Percentiles rank a stretch among this genome's conserved stretches.
Evolutionary conservation across 2,797 vertebrate genomes (phyloP).

Genomic region (Halcyon badia): DNA sequence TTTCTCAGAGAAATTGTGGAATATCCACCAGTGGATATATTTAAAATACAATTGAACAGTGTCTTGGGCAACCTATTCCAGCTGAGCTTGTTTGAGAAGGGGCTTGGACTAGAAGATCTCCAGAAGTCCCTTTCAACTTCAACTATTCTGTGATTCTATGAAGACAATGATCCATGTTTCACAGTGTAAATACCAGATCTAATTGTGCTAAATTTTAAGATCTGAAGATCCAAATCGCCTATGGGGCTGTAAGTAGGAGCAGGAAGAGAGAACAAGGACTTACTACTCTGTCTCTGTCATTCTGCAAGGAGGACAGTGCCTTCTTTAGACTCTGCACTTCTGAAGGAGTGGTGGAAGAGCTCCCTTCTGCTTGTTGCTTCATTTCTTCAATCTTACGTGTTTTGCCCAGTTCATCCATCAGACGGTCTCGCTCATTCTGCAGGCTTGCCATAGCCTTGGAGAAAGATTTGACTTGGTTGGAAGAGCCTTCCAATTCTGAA

Average conservation of each 20-base stretch:
- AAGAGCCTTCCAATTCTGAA: constrained; percentile 74
- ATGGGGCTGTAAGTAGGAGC: not conserved
- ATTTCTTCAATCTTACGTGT: constrained; percentile 42
- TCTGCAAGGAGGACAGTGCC: constrained; percentile 91
- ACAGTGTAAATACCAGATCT: not conserved
- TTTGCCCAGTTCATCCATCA: constrained; percentile 73
- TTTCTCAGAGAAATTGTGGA: not conserved
- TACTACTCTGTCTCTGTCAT: constrained; percentile 93
- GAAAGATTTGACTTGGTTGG: constrained; percentile 80
- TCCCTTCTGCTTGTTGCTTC: constrained; percentile 66
- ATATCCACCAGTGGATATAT: not conserved
- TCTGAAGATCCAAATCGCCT: not conserved
- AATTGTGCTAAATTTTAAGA: not conserved
- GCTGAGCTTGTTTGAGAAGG: not conserved
- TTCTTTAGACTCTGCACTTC: constrained; percentile 94
- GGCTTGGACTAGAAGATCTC: not conserved
- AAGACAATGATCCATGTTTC: not conserved
- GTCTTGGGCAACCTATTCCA: not conserved
- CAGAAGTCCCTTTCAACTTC: not conserved
- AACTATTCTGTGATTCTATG: not conserved
- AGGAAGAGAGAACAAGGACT: constrained; percentile 59
- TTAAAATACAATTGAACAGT: not conserved
- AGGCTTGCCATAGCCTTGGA: constrained; percentile 81
- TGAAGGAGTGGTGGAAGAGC: constrained; percentile 42
- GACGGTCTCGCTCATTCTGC: constrained; percentile 83